Percentiles rank a stretch among this genome's conserved stretches.
Conservation (phyloP, 2,888 invertebrate species). For the Saturnia japonica region DNA sequence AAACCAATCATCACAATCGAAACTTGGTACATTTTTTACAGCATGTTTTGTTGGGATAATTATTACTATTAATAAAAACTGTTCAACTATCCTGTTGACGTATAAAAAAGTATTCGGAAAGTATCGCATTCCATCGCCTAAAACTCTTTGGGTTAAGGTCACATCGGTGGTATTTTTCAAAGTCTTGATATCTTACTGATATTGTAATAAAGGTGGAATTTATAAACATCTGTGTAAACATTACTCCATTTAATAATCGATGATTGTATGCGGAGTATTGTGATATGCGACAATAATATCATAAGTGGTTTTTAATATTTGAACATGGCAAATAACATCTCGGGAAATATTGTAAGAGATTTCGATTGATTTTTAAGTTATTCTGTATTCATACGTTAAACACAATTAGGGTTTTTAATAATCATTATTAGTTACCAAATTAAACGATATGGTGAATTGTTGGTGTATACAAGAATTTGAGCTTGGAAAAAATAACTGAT, state of each 20-base stretch:
- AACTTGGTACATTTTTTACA: too few relatives aligned
- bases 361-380: not conserved
- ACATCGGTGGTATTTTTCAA: not conserved
- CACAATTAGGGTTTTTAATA: too few relatives aligned
- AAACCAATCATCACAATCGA: too few relatives aligned
- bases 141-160: slow-evolving; percentile 13
- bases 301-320: slow-evolving; percentile 4
- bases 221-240: slow-evolving; percentile 15
- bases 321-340: not conserved
- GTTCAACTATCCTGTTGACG: not conserved
- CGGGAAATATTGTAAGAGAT: not conserved
- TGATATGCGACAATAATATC: not conserved
- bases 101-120: slow-evolving; percentile 1
- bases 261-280: not conserved
- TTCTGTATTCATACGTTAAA: not conserved
- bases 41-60: too few relatives aligned
- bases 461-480: too few relatives aligned
- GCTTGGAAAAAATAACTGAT: too few relatives aligned
- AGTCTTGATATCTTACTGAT: slow-evolving; percentile 1
- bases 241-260: slow-evolving; percentile 6
- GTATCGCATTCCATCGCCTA: not conserved
- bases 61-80: not conserved
- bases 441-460: too few relatives aligned
- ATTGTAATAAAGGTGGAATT: slow-evolving; percentile 8
- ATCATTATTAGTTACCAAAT: too few relatives aligned